Evolutionary conservation across 2,888 invertebrate species (phyloP).

Genomic region (Drosophila subquinaria): DNA sequence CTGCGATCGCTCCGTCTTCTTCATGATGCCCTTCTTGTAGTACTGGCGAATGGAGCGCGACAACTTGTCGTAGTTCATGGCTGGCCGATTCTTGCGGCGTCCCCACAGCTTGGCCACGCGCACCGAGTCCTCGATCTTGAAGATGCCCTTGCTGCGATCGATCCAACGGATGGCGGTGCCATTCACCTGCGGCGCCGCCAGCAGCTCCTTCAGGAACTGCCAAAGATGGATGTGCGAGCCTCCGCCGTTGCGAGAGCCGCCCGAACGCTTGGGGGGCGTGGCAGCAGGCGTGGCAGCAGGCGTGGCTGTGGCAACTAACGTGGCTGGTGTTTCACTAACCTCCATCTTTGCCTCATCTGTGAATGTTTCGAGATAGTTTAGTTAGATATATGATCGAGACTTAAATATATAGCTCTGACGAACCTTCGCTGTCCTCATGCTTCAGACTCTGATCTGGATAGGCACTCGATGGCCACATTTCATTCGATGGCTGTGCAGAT

Average conservation of each 20-base stretch:
- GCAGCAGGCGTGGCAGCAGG: constrained; percentile 52
- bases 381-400: background rate
- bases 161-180: constrained; percentile 99
- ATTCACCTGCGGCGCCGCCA: constrained; percentile 94
- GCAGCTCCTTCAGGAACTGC: constrained; percentile 98
- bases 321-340: constrained; percentile 45
- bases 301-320: constrained; percentile 39
- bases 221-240: constrained; percentile 98
- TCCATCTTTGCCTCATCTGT: constrained; percentile 86
- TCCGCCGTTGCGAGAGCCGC: constrained; percentile 86
- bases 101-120: constrained; percentile 99
- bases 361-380: background rate
- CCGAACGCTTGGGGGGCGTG: constrained; percentile 68
- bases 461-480: constrained; percentile 66
- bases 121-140: constrained; percentile 99
- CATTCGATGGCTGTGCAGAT: constrained; percentile 38
- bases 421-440: constrained; percentile 82
- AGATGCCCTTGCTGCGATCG: constrained; percentile 96
- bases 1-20: constrained; percentile 99
- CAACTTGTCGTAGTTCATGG: constrained; percentile 99
- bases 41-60: constrained; percentile 99
- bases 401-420: constrained; percentile 4
- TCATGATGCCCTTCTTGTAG: constrained; percentile 99
- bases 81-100: constrained; percentile 98
- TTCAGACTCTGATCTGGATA: constrained; percentile 72